These are phyloP conservation scores for Monoplex corrugatus DNA, from an alignment of 2,888 invertebrate genomes.

Conservation along the genomic window DNA sequence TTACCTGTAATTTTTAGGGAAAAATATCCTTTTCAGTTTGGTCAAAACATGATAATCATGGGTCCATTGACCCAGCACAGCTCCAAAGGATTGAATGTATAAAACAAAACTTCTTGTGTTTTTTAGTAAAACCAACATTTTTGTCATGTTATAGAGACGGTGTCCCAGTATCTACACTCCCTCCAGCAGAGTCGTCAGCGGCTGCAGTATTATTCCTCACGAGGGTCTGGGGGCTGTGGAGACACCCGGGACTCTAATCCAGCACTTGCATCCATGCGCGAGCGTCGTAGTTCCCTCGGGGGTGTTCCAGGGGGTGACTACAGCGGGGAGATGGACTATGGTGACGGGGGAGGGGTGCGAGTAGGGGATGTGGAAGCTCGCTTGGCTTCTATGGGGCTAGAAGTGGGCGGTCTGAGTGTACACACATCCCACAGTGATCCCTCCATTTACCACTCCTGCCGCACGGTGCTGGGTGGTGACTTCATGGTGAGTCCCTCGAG, in stretches of 20 bases:
- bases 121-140: too few species aligned
- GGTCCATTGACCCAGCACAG: too few species aligned
- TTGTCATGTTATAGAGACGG: background rate
- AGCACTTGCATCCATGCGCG: constrained; percentile 11
- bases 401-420: constrained; percentile 57
- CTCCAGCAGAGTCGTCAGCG: constrained; percentile 34
- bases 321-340: constrained; percentile 39
- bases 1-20: too few species aligned
- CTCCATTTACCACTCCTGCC: constrained; percentile 68
- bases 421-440: constrained; percentile 70
- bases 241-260: background rate
- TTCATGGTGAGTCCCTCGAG: constrained; percentile 11
- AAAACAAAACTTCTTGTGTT: too few species aligned
- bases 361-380: constrained; percentile 62
- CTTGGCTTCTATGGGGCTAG: constrained; percentile 60
- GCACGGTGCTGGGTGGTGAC: constrained; percentile 22
- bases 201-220: constrained; percentile 27
- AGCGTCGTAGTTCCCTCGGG: constrained; percentile 46
- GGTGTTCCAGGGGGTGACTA: constrained; percentile 48
- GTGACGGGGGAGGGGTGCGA: constrained; percentile 27
- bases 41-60: too few species aligned
- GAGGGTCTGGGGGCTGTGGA: background rate
- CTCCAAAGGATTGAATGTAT: too few species aligned
- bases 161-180: constrained; percentile 18
- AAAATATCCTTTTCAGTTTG: too few species aligned